These are phyloP conservation scores for Aplysina aerophoba DNA, from an alignment of 37 sponge, comb jelly and placozoan species.

Conservation along the genomic window DNA sequence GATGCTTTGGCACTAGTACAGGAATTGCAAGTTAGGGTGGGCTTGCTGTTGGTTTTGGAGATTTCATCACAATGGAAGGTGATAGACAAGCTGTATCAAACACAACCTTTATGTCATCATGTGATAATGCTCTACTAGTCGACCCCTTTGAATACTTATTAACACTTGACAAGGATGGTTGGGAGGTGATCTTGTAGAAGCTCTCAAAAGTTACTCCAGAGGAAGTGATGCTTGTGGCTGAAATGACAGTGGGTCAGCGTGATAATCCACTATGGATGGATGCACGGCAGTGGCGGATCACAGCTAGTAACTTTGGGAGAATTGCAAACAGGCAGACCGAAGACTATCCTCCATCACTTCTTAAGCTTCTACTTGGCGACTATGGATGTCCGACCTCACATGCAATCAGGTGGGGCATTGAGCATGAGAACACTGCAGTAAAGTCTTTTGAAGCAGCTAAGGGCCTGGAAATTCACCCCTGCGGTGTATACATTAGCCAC, in stretches of 20 bases:
- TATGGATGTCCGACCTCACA: conserved; percentile 20
- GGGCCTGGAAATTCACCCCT: neutral
- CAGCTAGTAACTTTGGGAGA: conserved; percentile 43
- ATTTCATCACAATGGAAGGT: neutral
- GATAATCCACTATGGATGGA: conserved; percentile 50
- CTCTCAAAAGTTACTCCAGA: conserved; percentile 3
- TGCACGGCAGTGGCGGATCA: conserved; percentile 36
- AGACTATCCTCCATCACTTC: neutral
- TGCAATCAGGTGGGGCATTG: neutral
- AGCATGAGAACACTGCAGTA: conserved; percentile 1
- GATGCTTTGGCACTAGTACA: neutral
- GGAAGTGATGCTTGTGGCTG: conserved; percentile 24
- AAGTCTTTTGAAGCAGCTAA: neutral
- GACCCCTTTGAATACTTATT: conserved; percentile 21
- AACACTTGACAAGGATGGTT: conserved; percentile 4
- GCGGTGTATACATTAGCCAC: neutral
- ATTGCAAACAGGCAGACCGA: neutral
- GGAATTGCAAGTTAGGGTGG: no score
- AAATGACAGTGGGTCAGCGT: conserved; percentile 46
- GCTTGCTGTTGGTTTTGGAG: neutral
- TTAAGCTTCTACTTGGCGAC: neutral
- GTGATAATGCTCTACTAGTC: neutral
- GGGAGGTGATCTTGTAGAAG: neutral
- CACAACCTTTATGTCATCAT: no score
- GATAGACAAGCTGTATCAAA: no score